Evolutionary conservation across 1,140 invertebrate genomes (phyloP), one percentile per base, ranked within the genome.

Genomic region (Conopomorpha cramerella): DNA sequence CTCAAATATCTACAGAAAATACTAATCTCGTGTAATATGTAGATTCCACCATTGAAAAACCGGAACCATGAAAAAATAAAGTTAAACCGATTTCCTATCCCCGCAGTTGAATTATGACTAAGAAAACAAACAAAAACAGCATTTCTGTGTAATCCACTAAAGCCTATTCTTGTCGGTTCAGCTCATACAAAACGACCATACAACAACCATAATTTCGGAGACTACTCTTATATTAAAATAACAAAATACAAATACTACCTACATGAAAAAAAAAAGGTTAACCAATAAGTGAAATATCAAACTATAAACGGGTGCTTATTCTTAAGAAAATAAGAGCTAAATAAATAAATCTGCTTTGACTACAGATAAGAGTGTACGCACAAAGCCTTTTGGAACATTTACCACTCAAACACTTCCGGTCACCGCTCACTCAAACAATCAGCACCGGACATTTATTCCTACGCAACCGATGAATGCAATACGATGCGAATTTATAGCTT

Each of bases 101-200:
- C 36, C 36, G 66, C 57, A 70, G 64, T 58, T 48, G 62, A 51
- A 61, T 68, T 61, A 65, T 30, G 18, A 35, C 34, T 59, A 71
- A 71, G 66, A 66, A 72, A 70, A 72, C 59, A 74, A 72, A 71
- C 61, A 74, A 71, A 63, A 67, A 71, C 63, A 70, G 57, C 57
- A 70, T 74, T 71, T 68, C 57, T 43, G 10, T 55, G 56, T 74
- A 74, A 71, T 66, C 61, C 57, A 51, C 19, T 23, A 23, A 23
- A 10, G 19, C 19, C 56, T 41, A 57, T 65, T 64, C 57, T 63
- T 46, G 43, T 29, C 56, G 46, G 57, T 65, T 71, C n/a, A n/a
- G n/a, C n/a, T n/a, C n/a, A n/a, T n/a, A n/a, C n/a, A n/a, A n/a
- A n/a, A n/a, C n/a, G 48, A 53, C 46, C 46, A 51, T 56, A 51